These are phyloP conservation scores for Hedychridium roseum DNA, from an alignment of 2,888 invertebrate species.

Conservation along the genomic window DNA sequence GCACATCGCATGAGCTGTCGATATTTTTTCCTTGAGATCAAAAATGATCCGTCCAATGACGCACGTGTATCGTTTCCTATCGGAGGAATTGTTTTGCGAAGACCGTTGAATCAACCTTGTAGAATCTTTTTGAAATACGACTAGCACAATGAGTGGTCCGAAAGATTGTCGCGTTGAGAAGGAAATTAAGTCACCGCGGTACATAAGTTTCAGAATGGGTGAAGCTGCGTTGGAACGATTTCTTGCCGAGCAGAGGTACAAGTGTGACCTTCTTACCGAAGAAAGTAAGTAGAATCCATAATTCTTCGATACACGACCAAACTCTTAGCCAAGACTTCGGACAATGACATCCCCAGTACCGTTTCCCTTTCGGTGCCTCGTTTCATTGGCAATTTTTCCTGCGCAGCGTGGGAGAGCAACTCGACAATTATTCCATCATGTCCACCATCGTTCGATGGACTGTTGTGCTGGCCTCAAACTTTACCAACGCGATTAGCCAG, in stretches of 20 bases:
- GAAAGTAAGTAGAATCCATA: constrained; percentile 35
- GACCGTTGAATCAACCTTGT: too few relatives aligned
- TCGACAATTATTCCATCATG: constrained; percentile 46
- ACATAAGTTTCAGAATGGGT: constrained; percentile 13
- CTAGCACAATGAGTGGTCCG: not conserved
- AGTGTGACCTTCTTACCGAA: constrained; percentile 23
- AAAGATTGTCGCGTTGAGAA: not conserved
- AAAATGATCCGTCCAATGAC: too few relatives aligned
- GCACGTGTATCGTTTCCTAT: too few relatives aligned
- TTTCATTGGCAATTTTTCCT: too few relatives aligned
- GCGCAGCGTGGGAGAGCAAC: constrained; percentile 18
- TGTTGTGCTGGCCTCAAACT: constrained; percentile 67
- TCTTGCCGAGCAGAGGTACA: constrained; percentile 23
- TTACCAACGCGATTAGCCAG: constrained; percentile 58
- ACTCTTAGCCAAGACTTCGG: too few relatives aligned
- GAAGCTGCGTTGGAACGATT: constrained; percentile 18
- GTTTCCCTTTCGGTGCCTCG: too few relatives aligned
- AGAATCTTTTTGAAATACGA: too few relatives aligned
- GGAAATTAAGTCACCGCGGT: not conserved
- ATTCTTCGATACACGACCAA: too few relatives aligned
- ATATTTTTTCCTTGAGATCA: too few relatives aligned
- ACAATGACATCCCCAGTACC: too few relatives aligned
- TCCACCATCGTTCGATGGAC: constrained; percentile 65
- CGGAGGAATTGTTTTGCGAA: too few relatives aligned
- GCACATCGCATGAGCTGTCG: too few relatives aligned